A percentile compares a stretch with the other conserved stretches of the same genome.
phyloP scores from a whole-genome alignment of 2,888 invertebrate species.

The Caenorhabditis sulstoni region DNA sequence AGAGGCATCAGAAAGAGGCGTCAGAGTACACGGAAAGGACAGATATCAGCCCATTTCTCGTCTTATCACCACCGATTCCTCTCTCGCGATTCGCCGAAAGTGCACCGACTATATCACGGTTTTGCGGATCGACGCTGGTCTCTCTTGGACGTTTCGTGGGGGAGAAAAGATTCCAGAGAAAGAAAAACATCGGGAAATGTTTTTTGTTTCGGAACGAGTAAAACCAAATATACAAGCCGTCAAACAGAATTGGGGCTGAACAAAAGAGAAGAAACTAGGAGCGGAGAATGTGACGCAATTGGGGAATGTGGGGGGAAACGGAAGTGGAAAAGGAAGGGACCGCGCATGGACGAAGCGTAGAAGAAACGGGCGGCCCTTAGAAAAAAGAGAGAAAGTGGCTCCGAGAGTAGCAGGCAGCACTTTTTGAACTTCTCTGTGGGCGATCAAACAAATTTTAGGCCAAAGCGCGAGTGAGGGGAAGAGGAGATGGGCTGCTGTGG shows the following conservation, averaged over 20 bases:
- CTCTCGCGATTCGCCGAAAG: constrained; percentile 20
- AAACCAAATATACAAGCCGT: background rate
- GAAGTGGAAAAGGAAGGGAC: constrained; percentile 13
- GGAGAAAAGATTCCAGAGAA: too few species aligned
- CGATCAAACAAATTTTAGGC: constrained; percentile 42
- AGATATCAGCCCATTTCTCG: constrained; percentile 37
- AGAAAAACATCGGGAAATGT: too few species aligned
- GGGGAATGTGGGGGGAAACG: background rate
- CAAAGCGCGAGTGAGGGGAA: constrained; percentile 25
- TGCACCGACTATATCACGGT: constrained; percentile 14
- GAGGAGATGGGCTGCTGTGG: constrained; percentile 17
- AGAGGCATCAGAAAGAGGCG: constrained; percentile 8
- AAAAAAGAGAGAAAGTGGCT: background rate
- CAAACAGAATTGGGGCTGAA: background rate
- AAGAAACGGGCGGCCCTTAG: constrained; percentile 9
- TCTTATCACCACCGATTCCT: constrained; percentile 25
- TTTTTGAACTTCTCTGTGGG: constrained; percentile 22
- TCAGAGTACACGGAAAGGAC: constrained; percentile 37
- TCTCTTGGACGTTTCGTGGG: too few species aligned
- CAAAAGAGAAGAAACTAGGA: constrained; percentile 1
- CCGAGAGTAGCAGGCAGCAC: constrained; percentile 14
- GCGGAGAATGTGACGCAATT: background rate
- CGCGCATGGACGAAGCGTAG: background rate
- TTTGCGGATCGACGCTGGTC: too few species aligned
- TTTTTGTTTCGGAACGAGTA: too few species aligned